Base-by-base conservation (phyloP, 2,113 vertebrate species). In the Ptilorrhoa leucosticta region DNA sequence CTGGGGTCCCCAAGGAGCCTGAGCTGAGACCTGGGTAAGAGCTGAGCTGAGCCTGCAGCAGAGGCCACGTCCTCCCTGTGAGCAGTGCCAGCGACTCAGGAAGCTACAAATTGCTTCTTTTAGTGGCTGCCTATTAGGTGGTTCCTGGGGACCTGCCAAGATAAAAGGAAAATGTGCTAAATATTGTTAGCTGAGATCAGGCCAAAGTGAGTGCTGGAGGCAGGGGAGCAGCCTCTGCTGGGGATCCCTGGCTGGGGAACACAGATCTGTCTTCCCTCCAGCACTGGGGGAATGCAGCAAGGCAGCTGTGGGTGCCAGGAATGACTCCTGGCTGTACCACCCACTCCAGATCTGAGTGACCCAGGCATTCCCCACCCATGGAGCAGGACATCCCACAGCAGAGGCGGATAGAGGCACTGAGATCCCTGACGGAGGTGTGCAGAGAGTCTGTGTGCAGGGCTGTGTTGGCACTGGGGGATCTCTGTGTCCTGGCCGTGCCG, bases 101-200 rank as follows among this genome's bases (percentile, higher is more conserved):
- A 69, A 63, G 72, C 47, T 11, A 87, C 76, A 89, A 61, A 93
- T 87, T 8, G 4, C 83, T 72, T 54, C 61, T 42, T 70, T 83
- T 35, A 54, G 86, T 65, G 64, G 56, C 54, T 90, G 76, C 50
- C 69, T 37, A 3, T 72, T 45, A 65, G 60, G 44, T 63, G 71
- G 48, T 80, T 93, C 63, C 83, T 94, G 94, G 58, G 73, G 45
- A 88, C 54, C 58, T 86, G 88, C 85, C 90, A 95, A 90, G 88
- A 61, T 42, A 57, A 93, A 76, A 90, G 58, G 54, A 80, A 87
- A 83, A 83, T 42, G 54, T 64, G 63, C 54, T 57, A 57, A 83
- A 80, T 45, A 47, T 45, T 42, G 50, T 50, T 80, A 80, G 63
- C 63, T 0, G 15, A 73, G 78, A 45, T 57, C 13, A 51, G 75